Conservation (phyloP, 2,888 invertebrate genomes). For the Trichopoda pennipes region DNA sequence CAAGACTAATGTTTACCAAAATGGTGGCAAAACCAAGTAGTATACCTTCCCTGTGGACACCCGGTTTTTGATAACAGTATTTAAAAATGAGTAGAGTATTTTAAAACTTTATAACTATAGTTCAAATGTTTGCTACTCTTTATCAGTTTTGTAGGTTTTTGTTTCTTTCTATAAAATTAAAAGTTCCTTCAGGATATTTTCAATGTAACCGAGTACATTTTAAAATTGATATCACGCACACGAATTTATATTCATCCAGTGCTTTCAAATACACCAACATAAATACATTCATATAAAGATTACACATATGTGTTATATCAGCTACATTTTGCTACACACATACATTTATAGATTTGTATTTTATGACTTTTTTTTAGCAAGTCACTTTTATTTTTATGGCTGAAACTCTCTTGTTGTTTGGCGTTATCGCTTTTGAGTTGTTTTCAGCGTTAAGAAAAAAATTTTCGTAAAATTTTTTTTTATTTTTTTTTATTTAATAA, state of each 20-base stretch:
- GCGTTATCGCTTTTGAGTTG: slow-evolving; percentile 31
- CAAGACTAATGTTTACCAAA: too few species aligned
- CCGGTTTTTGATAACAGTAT: too few species aligned
- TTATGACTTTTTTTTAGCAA: slow-evolving; percentile 56
- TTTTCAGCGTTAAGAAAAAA: slow-evolving; percentile 23
- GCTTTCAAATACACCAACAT: not conserved
- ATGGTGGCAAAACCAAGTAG: too few species aligned
- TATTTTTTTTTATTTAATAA: not conserved
- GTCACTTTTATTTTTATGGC: slow-evolving; percentile 50
- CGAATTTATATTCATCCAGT: slow-evolving; percentile 7
- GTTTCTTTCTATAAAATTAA: slow-evolving; percentile 20
- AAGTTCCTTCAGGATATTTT: slow-evolving; percentile 51
- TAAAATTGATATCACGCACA: slow-evolving; percentile 36
- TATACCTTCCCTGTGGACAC: too few species aligned
- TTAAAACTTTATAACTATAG: too few species aligned
- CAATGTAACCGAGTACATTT: slow-evolving; percentile 16
- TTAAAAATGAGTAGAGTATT: too few species aligned
- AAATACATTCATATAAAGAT: not conserved
- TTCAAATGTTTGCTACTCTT: not conserved
- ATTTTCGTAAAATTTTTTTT: slow-evolving; percentile 1
- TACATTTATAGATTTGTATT: slow-evolving; percentile 3
- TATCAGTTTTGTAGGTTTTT: slow-evolving; percentile 4
- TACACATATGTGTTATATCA: not conserved
- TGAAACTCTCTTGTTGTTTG: not conserved
- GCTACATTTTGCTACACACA: not conserved